Evolutionary conservation across 1,140 invertebrate species (phyloP), one percentile per base, ranked within the genome.

Genomic region (Philotrypesis tridentata): DNA sequence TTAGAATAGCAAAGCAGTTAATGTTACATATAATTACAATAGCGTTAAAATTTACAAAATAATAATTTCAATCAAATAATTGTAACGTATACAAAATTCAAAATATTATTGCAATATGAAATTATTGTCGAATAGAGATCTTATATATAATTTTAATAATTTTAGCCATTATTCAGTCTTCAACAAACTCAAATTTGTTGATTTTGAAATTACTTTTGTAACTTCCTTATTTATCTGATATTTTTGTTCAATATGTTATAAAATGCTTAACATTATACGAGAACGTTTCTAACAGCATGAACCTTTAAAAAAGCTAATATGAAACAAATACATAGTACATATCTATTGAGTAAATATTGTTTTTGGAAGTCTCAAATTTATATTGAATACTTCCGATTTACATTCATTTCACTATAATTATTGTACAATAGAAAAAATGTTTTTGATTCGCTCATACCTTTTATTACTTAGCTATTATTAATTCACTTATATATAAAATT

Each of bases 51-150:
- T 14, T 21, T 55, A 21, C 14, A 55, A 17, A 55, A n/a, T 55
- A 6, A 55, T 14, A 55, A 55, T 55, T 14, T 17, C 14, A 55
- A 55, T 14, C 17, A 55, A 55, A 55, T 17, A 5, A 55, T n/a
- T 55, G 48, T 55, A 55, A 55, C 1, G n/a, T 1, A 48, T 25
- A 72, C 21, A 70, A 70, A 37, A 8, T 48, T 60, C 21, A 29
- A 61, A 74, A 27, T 55, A 31, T 65, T 55, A 70, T 78, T 79
- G 8, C 68, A 67, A 72, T 23, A 48, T 61, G 14, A 67, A 72
- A 72, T 82, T 82, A 82, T 82, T 82, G 75, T 82, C 80, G 17
- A 77, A 63, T 55, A 71, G 67, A 82, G 73, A 82, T 71, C 67
- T 63, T 72, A 17, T n/a, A 8, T 27, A 61, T 70, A 71, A 78